Percentiles rank a stretch among this genome's conserved stretches.
phyloP scores from a whole-genome alignment of 2,797 vertebrate species.

The Crocodylus rhombifer region DNA sequence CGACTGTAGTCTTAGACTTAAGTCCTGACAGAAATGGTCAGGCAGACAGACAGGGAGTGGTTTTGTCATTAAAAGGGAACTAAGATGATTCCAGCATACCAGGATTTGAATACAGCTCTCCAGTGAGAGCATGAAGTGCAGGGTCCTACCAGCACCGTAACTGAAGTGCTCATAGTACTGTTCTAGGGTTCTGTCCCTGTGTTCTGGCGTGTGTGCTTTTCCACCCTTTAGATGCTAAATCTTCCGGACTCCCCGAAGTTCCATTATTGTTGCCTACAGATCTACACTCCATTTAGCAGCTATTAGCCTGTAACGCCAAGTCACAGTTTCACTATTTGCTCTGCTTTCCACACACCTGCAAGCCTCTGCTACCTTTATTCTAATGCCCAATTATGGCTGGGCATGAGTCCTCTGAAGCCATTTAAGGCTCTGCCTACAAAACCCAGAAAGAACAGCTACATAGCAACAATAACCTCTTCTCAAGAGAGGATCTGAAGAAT shows the following conservation, averaged over 20 bases:
- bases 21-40: neutral
- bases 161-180: too few relatives aligned
- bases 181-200: neutral
- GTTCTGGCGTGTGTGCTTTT: neutral
- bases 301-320: neutral
- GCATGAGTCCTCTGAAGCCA: neutral
- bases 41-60: neutral
- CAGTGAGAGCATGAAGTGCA: neutral
- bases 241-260: neutral
- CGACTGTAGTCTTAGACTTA: neutral
- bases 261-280: neutral
- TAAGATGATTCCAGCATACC: too few relatives aligned
- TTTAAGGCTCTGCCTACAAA: neutral
- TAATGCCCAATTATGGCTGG: neutral
- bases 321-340: neutral
- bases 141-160: neutral
- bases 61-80: neutral
- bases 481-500: neutral
- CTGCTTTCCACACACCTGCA: neutral
- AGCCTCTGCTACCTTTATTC: neutral
- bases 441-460: neutral
- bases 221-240: neutral
- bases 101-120: neutral
- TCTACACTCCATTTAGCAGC: neutral
- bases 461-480: neutral